phyloP scores from a whole-genome alignment of 1,140 invertebrate genomes.

The Drosophila tropicalis region DNA sequence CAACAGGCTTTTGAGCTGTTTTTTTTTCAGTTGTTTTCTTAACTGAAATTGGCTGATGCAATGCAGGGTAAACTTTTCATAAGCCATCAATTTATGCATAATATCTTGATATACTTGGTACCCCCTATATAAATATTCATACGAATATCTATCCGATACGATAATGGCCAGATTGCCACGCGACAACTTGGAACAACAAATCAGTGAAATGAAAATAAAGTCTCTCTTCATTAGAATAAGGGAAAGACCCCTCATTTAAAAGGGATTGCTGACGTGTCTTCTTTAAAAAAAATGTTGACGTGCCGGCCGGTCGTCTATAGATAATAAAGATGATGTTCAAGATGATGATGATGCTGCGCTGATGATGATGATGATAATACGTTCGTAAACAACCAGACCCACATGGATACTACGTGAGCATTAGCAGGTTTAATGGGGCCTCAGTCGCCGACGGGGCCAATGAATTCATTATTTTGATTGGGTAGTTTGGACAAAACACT shows the following conservation, averaged over 20 bases:
- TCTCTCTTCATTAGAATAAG: not conserved
- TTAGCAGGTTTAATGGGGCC: constrained; percentile 39
- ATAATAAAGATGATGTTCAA: constrained; percentile 5
- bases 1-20: constrained; percentile 60
- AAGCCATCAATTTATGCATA: constrained; percentile 54
- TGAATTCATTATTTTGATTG: not conserved
- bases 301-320: constrained; percentile 39
- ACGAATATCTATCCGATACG: constrained; percentile 7
- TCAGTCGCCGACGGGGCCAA: not conserved
- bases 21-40: constrained; percentile 36
- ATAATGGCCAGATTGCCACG: not conserved
- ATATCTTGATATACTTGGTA: constrained; percentile 30
- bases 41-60: constrained; percentile 76
- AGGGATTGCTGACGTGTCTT: not conserved
- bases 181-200: not conserved
- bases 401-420: constrained; percentile 48
- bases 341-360: not conserved
- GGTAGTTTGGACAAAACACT: not conserved
- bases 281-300: constrained; percentile 1
- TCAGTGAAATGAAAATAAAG: not conserved
- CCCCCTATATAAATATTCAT: constrained; percentile 45
- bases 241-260: not conserved
- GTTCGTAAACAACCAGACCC: not conserved
- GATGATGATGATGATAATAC: constrained; percentile 4
- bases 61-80: constrained; percentile 70